A percentile compares a stretch with the other conserved stretches of the same genome.
Conservation (phyloP, 1,140 invertebrate species). For the Leptinotarsa defecta region DNA sequence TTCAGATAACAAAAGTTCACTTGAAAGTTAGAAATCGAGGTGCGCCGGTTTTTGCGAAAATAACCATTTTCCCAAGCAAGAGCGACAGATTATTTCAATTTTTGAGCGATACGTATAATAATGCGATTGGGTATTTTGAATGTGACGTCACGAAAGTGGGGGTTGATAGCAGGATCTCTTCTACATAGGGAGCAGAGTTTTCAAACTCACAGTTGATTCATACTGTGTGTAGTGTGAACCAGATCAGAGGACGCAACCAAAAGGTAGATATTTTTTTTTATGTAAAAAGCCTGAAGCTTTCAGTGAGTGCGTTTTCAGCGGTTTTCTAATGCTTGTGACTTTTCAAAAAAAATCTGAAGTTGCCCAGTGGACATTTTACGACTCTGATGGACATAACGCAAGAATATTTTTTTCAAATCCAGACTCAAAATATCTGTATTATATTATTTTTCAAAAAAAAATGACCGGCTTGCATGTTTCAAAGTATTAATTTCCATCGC, state of each 20-base stretch:
- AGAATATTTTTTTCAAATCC: neutral
- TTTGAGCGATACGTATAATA: constrained; percentile 38
- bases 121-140: constrained; percentile 46
- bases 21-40: constrained; percentile 3
- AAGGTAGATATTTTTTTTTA: constrained; percentile 8
- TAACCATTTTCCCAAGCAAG: constrained; percentile 13
- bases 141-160: constrained; percentile 48
- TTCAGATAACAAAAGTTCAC: neutral
- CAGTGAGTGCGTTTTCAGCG: constrained; percentile 20
- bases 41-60: constrained; percentile 11
- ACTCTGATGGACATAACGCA: neutral
- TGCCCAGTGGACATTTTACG: neutral
- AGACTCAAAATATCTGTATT: neutral
- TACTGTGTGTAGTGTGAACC: constrained; percentile 33
- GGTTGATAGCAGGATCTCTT: constrained; percentile 46
- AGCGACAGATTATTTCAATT: constrained; percentile 24
- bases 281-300: neutral
- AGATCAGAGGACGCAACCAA: neutral
- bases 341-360: neutral
- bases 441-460: neutral
- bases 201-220: constrained; percentile 46
- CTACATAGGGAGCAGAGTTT: constrained; percentile 42
- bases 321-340: neutral
- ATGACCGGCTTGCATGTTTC: neutral
- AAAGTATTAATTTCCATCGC: too few relatives aligned